Percentiles rank a stretch among this genome's conserved stretches.
Conservation (phyloP, 1,140 invertebrate species). For the Phthorimaea operculella region DNA sequence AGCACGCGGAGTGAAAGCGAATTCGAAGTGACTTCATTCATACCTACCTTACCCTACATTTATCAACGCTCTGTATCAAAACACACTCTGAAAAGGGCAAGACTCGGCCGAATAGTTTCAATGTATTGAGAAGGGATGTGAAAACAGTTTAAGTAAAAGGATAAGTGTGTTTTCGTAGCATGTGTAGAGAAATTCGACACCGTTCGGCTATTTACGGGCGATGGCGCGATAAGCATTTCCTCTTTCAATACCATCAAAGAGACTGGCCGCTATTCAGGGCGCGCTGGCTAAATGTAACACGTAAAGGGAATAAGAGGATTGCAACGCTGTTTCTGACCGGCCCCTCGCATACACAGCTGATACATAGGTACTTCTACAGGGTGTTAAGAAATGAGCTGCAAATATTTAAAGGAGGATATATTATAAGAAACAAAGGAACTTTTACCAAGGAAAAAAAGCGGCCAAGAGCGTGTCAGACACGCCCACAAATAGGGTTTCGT, state of each 20-base stretch:
- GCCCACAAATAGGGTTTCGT: no score
- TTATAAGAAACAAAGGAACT: no score
- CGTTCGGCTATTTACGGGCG: conserved; percentile 54
- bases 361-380: conserved; percentile 15
- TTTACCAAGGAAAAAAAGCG: no score
- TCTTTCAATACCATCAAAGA: conserved; percentile 61
- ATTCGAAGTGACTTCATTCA: no score
- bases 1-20: no score
- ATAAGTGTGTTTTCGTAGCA: conserved; percentile 58
- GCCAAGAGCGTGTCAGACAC: no score
- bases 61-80: conserved; percentile 2
- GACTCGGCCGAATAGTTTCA: conserved; percentile 40
- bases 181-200: conserved; percentile 56
- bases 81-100: conserved; percentile 27
- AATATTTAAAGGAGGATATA: no score
- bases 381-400: no score
- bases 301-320: conserved; percentile 43
- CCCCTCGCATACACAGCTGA: conserved; percentile 24
- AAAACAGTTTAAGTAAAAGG: conserved; percentile 59
- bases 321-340: conserved; percentile 29
- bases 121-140: conserved; percentile 44
- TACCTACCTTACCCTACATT: neutral
- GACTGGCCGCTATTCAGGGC: conserved; percentile 52
- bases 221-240: conserved; percentile 63
- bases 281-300: conserved; percentile 48